These are phyloP conservation scores for Pelvicachromis taeniatus DNA, from an alignment of 2,113 vertebrate species.

Conservation along the genomic window DNA sequence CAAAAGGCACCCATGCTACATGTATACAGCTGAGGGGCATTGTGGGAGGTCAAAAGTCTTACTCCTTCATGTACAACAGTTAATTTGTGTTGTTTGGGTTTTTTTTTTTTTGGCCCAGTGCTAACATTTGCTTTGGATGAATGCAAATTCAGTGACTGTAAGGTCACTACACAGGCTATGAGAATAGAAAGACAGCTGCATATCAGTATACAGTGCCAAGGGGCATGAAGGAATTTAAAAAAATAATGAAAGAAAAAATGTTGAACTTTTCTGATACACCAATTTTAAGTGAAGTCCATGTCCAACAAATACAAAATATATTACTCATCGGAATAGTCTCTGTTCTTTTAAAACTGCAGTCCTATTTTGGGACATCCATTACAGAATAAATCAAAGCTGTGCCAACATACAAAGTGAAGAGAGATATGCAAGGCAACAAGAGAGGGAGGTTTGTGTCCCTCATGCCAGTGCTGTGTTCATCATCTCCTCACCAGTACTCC, in stretches of 20 bases:
- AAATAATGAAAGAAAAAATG: background rate
- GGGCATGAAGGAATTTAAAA: background rate
- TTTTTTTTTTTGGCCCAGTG: background rate
- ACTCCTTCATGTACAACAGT: conserved; percentile 53
- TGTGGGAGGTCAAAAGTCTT: conserved; percentile 60
- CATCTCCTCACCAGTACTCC: conserved; percentile 62
- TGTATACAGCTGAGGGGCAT: conserved; percentile 48
- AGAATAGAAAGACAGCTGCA: background rate
- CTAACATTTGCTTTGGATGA: background rate
- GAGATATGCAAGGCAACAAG: conserved; percentile 15
- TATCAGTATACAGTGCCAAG: background rate
- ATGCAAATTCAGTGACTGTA: background rate
- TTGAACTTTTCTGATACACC: background rate
- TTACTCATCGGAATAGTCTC: background rate
- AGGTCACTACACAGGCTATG: background rate
- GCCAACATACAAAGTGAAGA: conserved; percentile 22
- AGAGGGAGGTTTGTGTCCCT: conserved; percentile 37
- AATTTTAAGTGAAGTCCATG: conserved; percentile 5
- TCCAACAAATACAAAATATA: conserved; percentile 18
- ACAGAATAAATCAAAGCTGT: conserved; percentile 51
- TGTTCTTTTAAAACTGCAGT: conserved; percentile 41
- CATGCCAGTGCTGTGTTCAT: conserved; percentile 46
- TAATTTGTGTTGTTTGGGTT: background rate
- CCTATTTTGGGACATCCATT: conserved; percentile 32
- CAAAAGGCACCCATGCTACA: conserved; percentile 26